Conservation (phyloP, 1,140 invertebrate genomes). For the Heliconius hermathena region DNA sequence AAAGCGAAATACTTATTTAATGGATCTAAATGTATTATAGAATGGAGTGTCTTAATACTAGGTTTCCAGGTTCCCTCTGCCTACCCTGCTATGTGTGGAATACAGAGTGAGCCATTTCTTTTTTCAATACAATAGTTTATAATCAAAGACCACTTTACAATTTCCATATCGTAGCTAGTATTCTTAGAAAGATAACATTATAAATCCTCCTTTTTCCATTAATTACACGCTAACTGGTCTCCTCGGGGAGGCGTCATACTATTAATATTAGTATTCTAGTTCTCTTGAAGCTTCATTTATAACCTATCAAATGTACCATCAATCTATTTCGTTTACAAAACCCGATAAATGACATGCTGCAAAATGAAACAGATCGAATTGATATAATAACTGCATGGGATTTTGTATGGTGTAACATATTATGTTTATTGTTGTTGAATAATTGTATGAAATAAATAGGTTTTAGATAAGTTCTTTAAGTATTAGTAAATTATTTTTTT, state of each 20-base stretch:
- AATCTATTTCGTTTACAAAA: constrained; percentile 33
- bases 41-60: too few relatives aligned
- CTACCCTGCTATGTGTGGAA: too few relatives aligned
- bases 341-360: constrained; percentile 19
- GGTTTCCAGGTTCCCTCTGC: too few relatives aligned
- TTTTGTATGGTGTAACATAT: not conserved
- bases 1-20: too few relatives aligned
- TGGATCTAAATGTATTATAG: too few relatives aligned
- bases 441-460: not conserved
- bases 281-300: constrained; percentile 31
- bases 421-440: not conserved
- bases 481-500: too few relatives aligned
- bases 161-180: not conserved
- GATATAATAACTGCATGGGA: constrained; percentile 12
- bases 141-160: too few relatives aligned
- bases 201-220: constrained; percentile 10
- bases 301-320: constrained; percentile 29
- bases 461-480: not conserved
- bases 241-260: constrained; percentile 29
- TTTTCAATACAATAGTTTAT: too few relatives aligned
- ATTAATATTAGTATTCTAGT: constrained; percentile 36
- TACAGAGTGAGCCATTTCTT: too few relatives aligned
- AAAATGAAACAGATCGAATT: constrained; percentile 2
- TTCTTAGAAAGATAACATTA: constrained; percentile 8
- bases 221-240: constrained; percentile 27